Conservation (phyloP, 1,140 invertebrate species). For the Drosophila triauraria region DNA sequence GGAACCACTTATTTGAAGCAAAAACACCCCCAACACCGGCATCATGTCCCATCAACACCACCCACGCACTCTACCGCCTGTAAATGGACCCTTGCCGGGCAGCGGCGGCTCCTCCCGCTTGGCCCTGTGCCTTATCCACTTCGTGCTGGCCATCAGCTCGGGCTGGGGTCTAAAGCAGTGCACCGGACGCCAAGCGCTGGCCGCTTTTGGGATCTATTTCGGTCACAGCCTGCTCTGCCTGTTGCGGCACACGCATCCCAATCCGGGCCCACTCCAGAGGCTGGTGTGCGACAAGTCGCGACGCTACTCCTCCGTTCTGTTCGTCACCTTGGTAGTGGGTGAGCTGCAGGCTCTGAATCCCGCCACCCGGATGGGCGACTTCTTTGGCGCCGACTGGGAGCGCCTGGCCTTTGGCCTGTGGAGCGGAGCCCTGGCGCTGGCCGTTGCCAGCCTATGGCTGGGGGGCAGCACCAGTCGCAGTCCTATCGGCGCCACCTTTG, state of each 20-base stretch:
- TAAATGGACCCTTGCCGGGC: constrained; percentile 9
- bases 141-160: constrained; percentile 62
- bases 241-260: constrained; percentile 73
- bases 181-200: constrained; percentile 44
- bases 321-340: constrained; percentile 62
- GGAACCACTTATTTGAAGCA: neutral
- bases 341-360: constrained; percentile 52
- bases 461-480: constrained; percentile 9
- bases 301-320: constrained; percentile 59
- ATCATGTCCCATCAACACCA: constrained; percentile 9
- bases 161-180: constrained; percentile 68
- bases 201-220: constrained; percentile 65
- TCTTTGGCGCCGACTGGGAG: constrained; percentile 45
- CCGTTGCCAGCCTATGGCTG: constrained; percentile 33
- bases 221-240: constrained; percentile 63
- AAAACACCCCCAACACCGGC: constrained; percentile 4
- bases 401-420: constrained; percentile 46
- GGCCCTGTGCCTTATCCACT: constrained; percentile 60
- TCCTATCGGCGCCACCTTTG: constrained; percentile 6
- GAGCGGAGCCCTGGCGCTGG: constrained; percentile 32
- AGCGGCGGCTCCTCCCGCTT: constrained; percentile 49
- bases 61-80: constrained; percentile 7
- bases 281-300: constrained; percentile 58
- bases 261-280: constrained; percentile 63
- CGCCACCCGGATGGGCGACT: constrained; percentile 6